These are phyloP conservation scores for Drosophila peninsularis DNA, from an alignment of 2,888 invertebrate genomes.

Conservation along the genomic window DNA sequence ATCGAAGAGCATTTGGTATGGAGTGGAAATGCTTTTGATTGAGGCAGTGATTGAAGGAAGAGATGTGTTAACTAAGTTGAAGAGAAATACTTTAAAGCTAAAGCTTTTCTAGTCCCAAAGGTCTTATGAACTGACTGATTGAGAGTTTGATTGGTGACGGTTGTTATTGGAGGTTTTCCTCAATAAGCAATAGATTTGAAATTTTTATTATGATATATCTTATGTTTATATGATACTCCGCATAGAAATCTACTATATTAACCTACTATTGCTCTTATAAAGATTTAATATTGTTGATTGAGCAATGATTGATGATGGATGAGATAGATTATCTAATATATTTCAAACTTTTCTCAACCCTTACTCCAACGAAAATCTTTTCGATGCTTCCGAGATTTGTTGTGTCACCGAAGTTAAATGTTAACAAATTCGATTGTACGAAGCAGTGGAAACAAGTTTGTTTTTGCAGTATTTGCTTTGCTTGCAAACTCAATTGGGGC, in stretches of 20 bases:
- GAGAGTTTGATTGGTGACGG: too few relatives aligned
- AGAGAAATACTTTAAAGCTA: too few relatives aligned
- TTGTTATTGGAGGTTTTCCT: too few relatives aligned
- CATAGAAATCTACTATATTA: neutral
- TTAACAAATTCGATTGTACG: neutral
- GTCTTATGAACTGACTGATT: too few relatives aligned
- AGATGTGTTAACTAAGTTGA: neutral
- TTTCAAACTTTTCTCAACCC: neutral
- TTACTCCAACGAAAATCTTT: neutral
- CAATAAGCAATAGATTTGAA: too few relatives aligned
- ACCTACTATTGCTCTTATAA: neutral
- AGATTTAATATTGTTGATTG: neutral
- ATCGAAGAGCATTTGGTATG: neutral
- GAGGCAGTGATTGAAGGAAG: neutral
- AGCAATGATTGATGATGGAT: neutral
- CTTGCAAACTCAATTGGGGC: constrained; percentile 8
- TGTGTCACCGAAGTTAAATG: neutral
- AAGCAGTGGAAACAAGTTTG: constrained; percentile 15
- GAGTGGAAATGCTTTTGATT: neutral
- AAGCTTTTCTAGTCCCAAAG: neutral
- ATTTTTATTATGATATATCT: too few relatives aligned
- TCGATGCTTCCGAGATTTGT: neutral
- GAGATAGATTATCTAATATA: neutral
- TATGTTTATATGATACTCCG: too few relatives aligned
- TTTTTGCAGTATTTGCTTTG: constrained; percentile 23